Evolutionary conservation across 1,140 invertebrate genomes (phyloP).

Genomic region (Orius laevigatus): DNA sequence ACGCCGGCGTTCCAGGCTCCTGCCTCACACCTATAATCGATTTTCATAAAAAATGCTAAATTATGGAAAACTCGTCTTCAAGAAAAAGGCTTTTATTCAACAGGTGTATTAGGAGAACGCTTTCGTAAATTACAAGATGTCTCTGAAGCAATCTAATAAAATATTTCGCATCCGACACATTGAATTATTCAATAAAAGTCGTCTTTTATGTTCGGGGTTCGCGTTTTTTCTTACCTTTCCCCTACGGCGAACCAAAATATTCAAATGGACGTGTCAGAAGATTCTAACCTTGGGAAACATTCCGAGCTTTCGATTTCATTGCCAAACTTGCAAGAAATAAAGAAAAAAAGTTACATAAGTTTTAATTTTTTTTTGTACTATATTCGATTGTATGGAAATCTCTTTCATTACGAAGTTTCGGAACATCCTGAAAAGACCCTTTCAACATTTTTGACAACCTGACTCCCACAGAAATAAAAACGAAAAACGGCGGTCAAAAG

Average conservation of each 20-base stretch:
- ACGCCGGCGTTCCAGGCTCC: slow-evolving; percentile 29
- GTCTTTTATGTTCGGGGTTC: not conserved
- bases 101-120: not conserved
- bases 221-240: not conserved
- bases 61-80: not conserved
- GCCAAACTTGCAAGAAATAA: too few species aligned
- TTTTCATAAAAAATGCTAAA: not conserved
- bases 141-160: not conserved
- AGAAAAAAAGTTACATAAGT: too few species aligned
- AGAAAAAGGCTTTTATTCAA: not conserved
- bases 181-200: not conserved
- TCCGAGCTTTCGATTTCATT: too few species aligned
- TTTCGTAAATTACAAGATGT: not conserved
- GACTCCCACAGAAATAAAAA: not conserved
- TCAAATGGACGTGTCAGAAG: too few species aligned
- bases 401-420: too few species aligned
- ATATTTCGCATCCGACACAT: not conserved
- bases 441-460: not conserved
- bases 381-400: too few species aligned
- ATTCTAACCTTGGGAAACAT: too few species aligned
- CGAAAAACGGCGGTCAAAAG: not conserved
- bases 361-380: too few species aligned
- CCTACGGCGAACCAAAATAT: too few species aligned
- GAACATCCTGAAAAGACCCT: not conserved
- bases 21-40: slow-evolving; percentile 29